A percentile compares a stretch with the other conserved stretches of the same genome.
These are phyloP conservation scores for Aleadryas rufinucha DNA, from an alignment of 2,113 vertebrate genomes.

Conservation along the genomic window DNA sequence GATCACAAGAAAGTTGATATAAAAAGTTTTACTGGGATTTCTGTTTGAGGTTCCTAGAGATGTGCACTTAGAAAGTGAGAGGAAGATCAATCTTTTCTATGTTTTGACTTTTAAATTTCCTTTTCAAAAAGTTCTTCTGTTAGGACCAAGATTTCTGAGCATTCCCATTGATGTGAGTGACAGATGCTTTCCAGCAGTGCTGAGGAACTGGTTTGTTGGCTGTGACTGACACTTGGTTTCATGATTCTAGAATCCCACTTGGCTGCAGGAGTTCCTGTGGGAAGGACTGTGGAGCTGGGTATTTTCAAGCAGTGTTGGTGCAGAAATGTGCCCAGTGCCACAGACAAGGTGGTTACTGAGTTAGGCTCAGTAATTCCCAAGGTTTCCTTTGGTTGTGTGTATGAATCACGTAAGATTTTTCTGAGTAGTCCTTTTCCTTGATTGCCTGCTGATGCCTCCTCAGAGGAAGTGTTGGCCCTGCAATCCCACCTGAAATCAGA, in stretches of 20 bases:
- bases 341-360: background rate
- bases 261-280: background rate
- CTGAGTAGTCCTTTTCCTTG: background rate
- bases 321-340: background rate
- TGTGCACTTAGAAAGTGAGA: background rate
- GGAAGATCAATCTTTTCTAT: background rate
- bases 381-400: background rate
- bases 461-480: background rate
- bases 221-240: background rate
- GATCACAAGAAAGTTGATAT: background rate
- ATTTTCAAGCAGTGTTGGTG: background rate
- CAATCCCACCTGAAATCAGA: background rate
- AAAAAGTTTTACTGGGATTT: background rate
- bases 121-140: background rate
- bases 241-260: background rate
- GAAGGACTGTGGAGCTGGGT: background rate
- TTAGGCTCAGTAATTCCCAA: background rate
- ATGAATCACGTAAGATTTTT: background rate
- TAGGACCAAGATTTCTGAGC: background rate
- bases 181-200: background rate
- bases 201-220: background rate
- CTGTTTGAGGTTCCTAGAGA: background rate
- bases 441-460: background rate
- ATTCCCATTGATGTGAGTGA: background rate
- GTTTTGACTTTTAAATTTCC: background rate